Evolutionary conservation across 2,888 invertebrate genomes (phyloP), one percentile per base, ranked within the genome.

Genomic region (Melanophora roralis): DNA sequence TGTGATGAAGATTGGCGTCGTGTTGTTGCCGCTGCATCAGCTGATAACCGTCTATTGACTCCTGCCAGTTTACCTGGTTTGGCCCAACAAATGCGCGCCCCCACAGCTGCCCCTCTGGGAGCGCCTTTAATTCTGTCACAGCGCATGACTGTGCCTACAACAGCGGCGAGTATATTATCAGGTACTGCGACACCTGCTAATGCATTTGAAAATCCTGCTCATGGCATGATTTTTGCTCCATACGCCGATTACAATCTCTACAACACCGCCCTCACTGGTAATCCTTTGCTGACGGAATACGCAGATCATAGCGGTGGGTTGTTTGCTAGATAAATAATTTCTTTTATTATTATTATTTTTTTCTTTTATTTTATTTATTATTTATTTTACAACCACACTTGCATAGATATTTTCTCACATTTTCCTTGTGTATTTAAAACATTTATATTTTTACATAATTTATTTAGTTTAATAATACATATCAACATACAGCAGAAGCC

Each of bases 271-370:
- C 76, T 82, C 51, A 92, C 92, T 78, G 93, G 93, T 86, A 95
- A 95, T 86, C 96, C 96, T 83, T 92, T 96, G 85, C 93, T 95
- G 89, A 93, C 95, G 84, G 94, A 96, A 91, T 96, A 96, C 92
- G 94, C 96, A 89, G 97, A 97, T 92, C 96, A 97, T 93, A 95
- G 96, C 93, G 97, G 97, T 97, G 97, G 96, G 97, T 95, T 95
- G 91, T 95, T 94, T 93, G 94, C 94, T 91, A 94, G 94, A 92
- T 95, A 93, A 94, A 79, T 62, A n/a, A n/a, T 69, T 55, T 75
- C 57, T 68, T 67, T 14, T n/a, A 38, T 21, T 12, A 6, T 55
- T 78, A 36, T 14, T 51, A 23, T 76, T 75, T 38, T 21, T 23
- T 45, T 45, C 34, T 6, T 16, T 40, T 53, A 53, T 60, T 36